These are phyloP conservation scores for Caenorhabditis zanzibari DNA, from an alignment of 2,888 invertebrate genomes.

Conservation along the genomic window DNA sequence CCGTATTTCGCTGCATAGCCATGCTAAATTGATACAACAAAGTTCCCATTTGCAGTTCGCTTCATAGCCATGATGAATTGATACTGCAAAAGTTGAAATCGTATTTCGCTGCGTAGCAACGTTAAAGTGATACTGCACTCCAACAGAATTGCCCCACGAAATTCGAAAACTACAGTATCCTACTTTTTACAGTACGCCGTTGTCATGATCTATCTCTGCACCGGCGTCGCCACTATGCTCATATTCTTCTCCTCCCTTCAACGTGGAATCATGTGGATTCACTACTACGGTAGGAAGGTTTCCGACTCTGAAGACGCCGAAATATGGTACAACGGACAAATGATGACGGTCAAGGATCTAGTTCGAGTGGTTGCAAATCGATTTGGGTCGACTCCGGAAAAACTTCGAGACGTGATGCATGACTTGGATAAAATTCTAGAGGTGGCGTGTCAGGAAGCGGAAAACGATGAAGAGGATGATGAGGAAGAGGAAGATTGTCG, in stretches of 20 bases:
- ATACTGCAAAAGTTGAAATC: no score
- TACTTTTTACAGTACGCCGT: conserved; percentile 57
- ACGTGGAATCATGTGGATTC: conserved; percentile 72
- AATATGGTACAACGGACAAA: conserved; percentile 77
- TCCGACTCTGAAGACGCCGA: conserved; percentile 74
- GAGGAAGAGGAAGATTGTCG: conserved; percentile 40
- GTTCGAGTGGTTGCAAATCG: conserved; percentile 73
- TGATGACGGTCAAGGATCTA: conserved; percentile 75
- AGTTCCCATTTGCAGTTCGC: no score
- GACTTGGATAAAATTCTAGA: conserved; percentile 74
- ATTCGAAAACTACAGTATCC: no score
- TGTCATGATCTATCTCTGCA: conserved; percentile 72
- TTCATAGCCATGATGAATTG: no score
- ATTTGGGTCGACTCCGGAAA: conserved; percentile 71
- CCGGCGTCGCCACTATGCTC: conserved; percentile 73
- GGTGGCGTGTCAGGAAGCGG: conserved; percentile 66
- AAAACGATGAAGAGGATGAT: conserved; percentile 6
- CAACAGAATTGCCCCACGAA: no score
- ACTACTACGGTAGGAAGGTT: conserved; percentile 68
- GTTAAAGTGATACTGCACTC: no score
- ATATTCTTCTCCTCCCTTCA: conserved; percentile 74
- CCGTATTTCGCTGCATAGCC: no score
- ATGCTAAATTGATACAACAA: no score
- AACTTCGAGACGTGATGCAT: conserved; percentile 70
- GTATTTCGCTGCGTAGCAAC: no score